Evolutionary conservation across 1,140 invertebrate genomes (phyloP).

Genomic region (Vanessa tameamea): DNA sequence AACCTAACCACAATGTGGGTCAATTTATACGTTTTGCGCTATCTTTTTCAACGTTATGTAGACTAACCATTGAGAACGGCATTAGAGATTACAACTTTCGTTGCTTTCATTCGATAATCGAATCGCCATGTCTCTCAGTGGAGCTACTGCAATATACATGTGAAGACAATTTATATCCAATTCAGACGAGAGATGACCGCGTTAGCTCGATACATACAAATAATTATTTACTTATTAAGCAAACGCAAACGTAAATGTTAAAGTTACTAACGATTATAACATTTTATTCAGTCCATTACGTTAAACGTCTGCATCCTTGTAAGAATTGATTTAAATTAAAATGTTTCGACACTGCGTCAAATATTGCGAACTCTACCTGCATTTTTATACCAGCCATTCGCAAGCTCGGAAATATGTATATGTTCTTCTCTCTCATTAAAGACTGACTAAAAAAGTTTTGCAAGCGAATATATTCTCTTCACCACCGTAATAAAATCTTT

Average conservation of each 20-base stretch:
- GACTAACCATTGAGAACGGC: constrained; percentile 23
- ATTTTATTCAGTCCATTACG: neutral
- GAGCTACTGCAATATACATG: neutral
- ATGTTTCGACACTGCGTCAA: constrained; percentile 1
- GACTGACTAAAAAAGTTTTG: too few species aligned
- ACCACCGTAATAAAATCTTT: too few species aligned
- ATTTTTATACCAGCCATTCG: neutral
- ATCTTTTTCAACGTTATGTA: constrained; percentile 22
- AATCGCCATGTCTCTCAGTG: constrained; percentile 11
- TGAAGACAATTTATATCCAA: neutral
- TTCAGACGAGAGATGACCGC: neutral
- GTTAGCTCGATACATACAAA: neutral
- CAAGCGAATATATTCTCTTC: too few species aligned
- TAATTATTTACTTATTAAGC: neutral
- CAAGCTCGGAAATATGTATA: too few species aligned
- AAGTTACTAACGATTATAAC: neutral
- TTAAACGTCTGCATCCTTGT: neutral
- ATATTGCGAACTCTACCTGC: constrained; percentile 3
- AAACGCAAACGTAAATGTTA: neutral
- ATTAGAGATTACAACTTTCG: constrained; percentile 29
- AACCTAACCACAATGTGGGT: constrained; percentile 19
- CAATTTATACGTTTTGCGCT: constrained; percentile 24
- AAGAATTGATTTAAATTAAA: neutral
- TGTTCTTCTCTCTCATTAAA: too few species aligned
- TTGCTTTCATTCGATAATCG: constrained; percentile 23